phyloP scores from a whole-genome alignment of 2,797 vertebrate genomes.

The Setipinna tenuifilis region DNA sequence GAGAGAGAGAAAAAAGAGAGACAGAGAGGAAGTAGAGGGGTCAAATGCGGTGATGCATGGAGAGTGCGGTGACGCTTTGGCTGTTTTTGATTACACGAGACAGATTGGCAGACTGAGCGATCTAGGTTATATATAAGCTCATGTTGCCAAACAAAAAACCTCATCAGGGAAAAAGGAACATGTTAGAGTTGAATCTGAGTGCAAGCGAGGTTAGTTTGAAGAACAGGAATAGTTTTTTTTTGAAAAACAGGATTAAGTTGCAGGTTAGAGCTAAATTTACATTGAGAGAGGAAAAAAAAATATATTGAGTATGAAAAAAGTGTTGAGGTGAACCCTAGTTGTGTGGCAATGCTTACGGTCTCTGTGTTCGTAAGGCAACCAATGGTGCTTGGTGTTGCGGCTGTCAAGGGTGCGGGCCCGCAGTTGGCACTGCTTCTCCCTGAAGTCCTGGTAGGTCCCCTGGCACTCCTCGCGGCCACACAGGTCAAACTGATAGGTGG shows the following conservation, averaged over 20 bases:
- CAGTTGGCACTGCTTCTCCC: conserved; percentile 90
- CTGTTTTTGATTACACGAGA: conserved; percentile 32
- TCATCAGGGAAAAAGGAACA: not conserved
- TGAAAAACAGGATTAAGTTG: not conserved
- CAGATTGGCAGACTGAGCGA: conserved; percentile 40
- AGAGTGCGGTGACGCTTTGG: conserved; percentile 19
- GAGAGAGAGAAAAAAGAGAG: not conserved
- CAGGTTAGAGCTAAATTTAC: not conserved
- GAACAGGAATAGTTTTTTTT: not conserved
- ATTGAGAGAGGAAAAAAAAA: not conserved
- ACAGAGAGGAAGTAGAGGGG: conserved; percentile 26
- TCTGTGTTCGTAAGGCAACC: conserved; percentile 92
- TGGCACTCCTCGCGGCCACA: conserved; percentile 89
- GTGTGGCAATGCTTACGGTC: conserved; percentile 80
- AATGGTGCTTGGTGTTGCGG: conserved; percentile 87
- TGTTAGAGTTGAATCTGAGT: not conserved
- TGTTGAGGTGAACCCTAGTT: too few relatives aligned
- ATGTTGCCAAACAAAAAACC: conserved; percentile 12
- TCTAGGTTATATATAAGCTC: conserved; percentile 11
- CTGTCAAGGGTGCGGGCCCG: conserved; percentile 87
- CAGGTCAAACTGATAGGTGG: conserved; percentile 88
- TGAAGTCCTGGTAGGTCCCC: conserved; percentile 83
- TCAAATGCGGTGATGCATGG: conserved; percentile 16
- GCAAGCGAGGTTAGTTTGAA: too few relatives aligned
- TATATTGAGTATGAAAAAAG: too few relatives aligned